Conservation (phyloP, 2,797 vertebrate species). For the Gila robusta region DNA sequence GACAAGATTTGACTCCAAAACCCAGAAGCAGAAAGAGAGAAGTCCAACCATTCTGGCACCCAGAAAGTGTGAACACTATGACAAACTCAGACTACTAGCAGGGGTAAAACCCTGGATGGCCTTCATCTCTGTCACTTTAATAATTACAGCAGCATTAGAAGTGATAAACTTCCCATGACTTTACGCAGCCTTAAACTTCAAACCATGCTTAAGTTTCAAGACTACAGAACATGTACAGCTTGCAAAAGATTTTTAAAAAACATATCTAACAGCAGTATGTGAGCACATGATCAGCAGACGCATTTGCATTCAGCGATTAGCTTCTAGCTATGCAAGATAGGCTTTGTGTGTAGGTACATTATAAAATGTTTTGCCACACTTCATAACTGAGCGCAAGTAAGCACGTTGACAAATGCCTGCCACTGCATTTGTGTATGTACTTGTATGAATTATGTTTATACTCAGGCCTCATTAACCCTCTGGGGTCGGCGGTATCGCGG, state of each 20-base stretch:
- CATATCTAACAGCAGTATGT: neutral
- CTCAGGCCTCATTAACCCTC: neutral
- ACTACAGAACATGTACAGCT: neutral
- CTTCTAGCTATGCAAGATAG: neutral
- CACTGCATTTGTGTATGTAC: neutral
- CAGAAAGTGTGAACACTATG: neutral
- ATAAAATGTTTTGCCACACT: neutral
- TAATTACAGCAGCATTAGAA: constrained; percentile 23
- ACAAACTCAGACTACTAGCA: neutral
- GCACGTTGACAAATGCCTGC: neutral
- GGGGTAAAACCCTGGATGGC: neutral
- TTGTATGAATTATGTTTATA: neutral
- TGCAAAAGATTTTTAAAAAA: neutral
- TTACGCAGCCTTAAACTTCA: neutral
- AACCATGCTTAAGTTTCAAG: constrained; percentile 12
- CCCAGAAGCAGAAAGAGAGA: constrained; percentile 13
- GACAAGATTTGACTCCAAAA: constrained; percentile 7
- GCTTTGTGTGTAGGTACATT: neutral
- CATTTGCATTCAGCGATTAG: neutral
- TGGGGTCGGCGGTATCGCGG: too few species aligned
- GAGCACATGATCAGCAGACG: neutral
- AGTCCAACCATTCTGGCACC: neutral
- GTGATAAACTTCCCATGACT: constrained; percentile 10
- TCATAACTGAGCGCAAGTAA: neutral
- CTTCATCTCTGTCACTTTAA: constrained; percentile 28